Conservation (phyloP, 2,113 vertebrate species). For the Campylomormyrus numenius region DNA sequence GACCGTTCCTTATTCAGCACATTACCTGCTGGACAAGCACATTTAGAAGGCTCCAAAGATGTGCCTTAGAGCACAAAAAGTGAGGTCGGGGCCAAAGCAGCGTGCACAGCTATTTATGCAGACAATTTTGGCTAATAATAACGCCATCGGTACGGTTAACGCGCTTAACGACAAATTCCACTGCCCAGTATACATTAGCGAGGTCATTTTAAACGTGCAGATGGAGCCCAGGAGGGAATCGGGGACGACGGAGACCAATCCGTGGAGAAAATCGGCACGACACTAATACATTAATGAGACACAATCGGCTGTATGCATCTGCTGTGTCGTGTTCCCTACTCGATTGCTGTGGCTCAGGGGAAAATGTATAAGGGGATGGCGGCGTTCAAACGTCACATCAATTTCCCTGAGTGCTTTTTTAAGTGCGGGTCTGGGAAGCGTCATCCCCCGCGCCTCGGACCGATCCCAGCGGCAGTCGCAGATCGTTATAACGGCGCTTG, state of each 20-base stretch:
- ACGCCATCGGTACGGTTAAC: slow-evolving; percentile 22
- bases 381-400: slow-evolving; percentile 13
- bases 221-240: slow-evolving; percentile 14
- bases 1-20: slow-evolving; percentile 6
- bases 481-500: not conserved
- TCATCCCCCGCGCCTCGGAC: not conserved
- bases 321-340: not conserved
- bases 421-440: not conserved
- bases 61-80: slow-evolving; percentile 5
- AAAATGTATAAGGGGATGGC: not conserved
- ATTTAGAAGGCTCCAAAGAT: slow-evolving; percentile 23
- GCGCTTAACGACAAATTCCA: slow-evolving; percentile 5
- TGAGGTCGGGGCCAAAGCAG: slow-evolving; percentile 6
- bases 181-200: not conserved
- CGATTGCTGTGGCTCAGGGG: not conserved
- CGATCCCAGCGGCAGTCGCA: not conserved
- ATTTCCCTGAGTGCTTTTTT: slow-evolving; percentile 24
- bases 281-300: not conserved
- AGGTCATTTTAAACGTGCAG: not conserved
- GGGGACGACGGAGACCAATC: slow-evolving; percentile 9
- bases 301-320: slow-evolving; percentile 6
- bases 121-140: slow-evolving; percentile 25
- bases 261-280: not conserved
- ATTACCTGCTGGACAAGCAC: not conserved
- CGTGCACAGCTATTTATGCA: slow-evolving; percentile 23